Percentiles rank a stretch among this genome's conserved stretches.
phyloP scores from a whole-genome alignment of 2,888 invertebrate genomes.

The Carcina quercana region DNA sequence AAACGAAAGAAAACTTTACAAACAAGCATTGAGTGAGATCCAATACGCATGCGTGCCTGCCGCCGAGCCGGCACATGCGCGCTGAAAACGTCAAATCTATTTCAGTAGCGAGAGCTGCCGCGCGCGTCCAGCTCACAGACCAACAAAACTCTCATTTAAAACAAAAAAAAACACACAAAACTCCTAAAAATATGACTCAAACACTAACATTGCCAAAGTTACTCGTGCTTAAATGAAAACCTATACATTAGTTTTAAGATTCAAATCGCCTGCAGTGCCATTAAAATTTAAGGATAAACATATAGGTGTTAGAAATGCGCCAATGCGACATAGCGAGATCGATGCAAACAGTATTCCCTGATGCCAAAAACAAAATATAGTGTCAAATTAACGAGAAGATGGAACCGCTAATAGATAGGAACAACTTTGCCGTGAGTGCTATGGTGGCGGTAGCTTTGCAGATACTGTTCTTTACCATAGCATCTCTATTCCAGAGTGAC shows the following conservation, averaged over 20 bases:
- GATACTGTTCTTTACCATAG: constrained; percentile 89
- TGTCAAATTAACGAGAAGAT: constrained; percentile 54
- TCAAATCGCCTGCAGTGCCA: constrained; percentile 11
- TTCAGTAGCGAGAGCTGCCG: constrained; percentile 50
- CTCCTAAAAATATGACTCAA: not conserved
- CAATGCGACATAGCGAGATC: constrained; percentile 50
- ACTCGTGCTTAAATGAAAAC: not conserved
- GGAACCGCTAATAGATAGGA: constrained; percentile 85
- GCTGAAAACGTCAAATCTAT: constrained; percentile 56
- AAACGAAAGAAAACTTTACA: constrained; percentile 1
- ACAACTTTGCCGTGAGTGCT: constrained; percentile 90
- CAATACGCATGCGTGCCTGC: constrained; percentile 47
- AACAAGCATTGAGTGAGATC: not conserved
- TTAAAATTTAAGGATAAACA: constrained; percentile 11
- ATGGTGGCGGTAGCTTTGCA: constrained; percentile 91
- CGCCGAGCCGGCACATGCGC: constrained; percentile 40
- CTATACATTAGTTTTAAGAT: too few species aligned
- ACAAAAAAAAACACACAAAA: not conserved
- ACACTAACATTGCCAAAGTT: not conserved
- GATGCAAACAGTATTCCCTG: constrained; percentile 33
- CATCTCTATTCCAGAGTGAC: constrained; percentile 90
- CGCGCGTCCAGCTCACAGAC: constrained; percentile 21
- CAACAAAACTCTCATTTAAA: not conserved
- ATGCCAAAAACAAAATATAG: constrained; percentile 34
- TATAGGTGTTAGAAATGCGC: constrained; percentile 37